Conservation (phyloP, 2,797 vertebrate genomes). For the Dryobates pubescens region DNA sequence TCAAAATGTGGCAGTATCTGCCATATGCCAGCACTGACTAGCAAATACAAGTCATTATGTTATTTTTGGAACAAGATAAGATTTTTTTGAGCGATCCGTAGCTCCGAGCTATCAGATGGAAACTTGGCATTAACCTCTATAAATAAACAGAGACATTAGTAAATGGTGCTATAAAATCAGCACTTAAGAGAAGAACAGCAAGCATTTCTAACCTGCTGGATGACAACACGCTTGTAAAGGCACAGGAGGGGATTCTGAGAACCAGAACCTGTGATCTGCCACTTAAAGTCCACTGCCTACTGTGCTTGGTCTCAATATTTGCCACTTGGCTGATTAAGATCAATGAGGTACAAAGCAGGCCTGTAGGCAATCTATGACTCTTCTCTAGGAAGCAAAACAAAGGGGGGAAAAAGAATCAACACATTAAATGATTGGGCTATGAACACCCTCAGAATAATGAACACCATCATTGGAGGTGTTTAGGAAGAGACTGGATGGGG, state of each 20-base stretch:
- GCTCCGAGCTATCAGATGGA: not conserved
- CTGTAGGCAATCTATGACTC: not conserved
- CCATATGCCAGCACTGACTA: not conserved
- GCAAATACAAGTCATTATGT: not conserved
- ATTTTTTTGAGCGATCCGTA: not conserved
- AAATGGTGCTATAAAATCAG: conserved; percentile 3
- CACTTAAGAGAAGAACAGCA: not conserved
- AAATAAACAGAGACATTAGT: conserved; percentile 34
- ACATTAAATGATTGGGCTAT: not conserved
- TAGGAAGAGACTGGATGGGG: too few relatives aligned
- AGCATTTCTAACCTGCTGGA: not conserved
- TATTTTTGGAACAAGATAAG: conserved; percentile 52
- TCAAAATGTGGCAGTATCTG: not conserved
- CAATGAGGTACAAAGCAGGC: not conserved
- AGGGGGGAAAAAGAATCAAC: not conserved
- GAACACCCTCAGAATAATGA: not conserved
- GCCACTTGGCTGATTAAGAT: not conserved
- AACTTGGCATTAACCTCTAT: conserved; percentile 20
- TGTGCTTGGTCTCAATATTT: not conserved
- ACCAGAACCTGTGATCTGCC: not conserved
- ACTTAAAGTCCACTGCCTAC: not conserved
- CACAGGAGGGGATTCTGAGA: not conserved
- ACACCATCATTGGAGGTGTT: too few relatives aligned
- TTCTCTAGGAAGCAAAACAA: not conserved
- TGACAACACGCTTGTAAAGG: not conserved